Evolutionary conservation across 37 sponge, comb jelly and placozoan genomes (phyloP), one percentile per base, ranked within the genome.

Genomic region (Haliclona indistincta): DNA sequence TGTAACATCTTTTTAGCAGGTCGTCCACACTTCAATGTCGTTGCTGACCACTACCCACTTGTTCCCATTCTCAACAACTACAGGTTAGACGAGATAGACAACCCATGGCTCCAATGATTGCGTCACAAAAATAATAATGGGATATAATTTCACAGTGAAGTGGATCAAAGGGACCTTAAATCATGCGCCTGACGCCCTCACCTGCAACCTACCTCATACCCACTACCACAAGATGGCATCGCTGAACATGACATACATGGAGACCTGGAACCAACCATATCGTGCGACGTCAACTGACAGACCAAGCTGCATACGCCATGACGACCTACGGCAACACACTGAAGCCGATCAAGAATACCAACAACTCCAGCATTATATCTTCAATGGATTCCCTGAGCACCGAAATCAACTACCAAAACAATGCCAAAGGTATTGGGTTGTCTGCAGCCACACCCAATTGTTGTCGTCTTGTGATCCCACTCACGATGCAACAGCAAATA

Each of bases 1-100:
- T 70, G 71, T 33, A 5, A 70, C 6, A 70, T 70, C 20, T 70
- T 70, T 25, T 26, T 70, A 23, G 71, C 71, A 8, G 61, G 61
- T 4, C 15, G 25, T 15, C 61, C 11, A 70, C 55, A 6, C n/a
- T n/a, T n/a, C n/a, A n/a, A n/a, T n/a, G n/a, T n/a, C n/a, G n/a
- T n/a, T n/a, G n/a, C n/a, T n/a, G 75, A 74, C n/a, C 75, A 74
- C 63, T 20, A 74, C 5, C 75, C 75, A 23, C 40, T 74, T 2
- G 25, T 60, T n/a, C 53, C 75, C 38, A 74, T 74, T 11, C 61
- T 74, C 38, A 74, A 74, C 58, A 70, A 43, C 25, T 42, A 41
- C 47, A 39, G 52, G 11, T 43, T 70, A 43, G 71, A 43, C 19
- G 52, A 70, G 47, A 70, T 70, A 4, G 47, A 70, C 5, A 70